Evolutionary conservation across 2,797 vertebrate genomes (phyloP).

Genomic region (Hyperoplus lanceolatus): DNA sequence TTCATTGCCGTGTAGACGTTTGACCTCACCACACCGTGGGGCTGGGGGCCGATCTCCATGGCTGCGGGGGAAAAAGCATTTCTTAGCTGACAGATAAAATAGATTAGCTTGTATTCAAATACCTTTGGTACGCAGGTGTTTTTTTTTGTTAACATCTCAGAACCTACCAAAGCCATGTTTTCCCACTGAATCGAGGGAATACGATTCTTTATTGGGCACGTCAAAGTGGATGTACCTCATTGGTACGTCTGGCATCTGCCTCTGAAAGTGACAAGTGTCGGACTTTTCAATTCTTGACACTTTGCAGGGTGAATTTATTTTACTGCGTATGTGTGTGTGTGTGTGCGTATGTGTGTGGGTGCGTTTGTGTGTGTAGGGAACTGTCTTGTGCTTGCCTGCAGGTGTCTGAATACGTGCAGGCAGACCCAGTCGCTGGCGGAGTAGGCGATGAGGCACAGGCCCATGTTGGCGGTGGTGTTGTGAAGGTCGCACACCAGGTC

Average conservation of each 20-base stretch:
- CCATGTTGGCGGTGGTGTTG: conserved; percentile 90
- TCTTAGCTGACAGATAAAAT: not conserved
- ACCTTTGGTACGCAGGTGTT: not conserved
- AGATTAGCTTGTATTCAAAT: not conserved
- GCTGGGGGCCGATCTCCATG: conserved; percentile 90
- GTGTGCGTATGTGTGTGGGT: too few relatives aligned
- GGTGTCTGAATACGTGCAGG: conserved; percentile 86
- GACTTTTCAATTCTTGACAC: not conserved
- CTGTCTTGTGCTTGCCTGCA: conserved; percentile 75
- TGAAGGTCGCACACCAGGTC: conserved; percentile 84
- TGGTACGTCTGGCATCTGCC: conserved; percentile 76
- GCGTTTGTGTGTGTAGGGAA: not conserved
- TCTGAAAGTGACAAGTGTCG: conserved; percentile 66
- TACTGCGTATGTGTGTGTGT: too few relatives aligned
- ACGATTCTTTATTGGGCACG: conserved; percentile 76
- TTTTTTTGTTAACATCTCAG: not conserved
- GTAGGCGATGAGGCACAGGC: conserved; percentile 83
- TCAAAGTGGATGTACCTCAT: conserved; percentile 83
- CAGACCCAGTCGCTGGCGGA: conserved; percentile 78
- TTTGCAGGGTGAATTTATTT: not conserved
- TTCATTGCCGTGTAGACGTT: conserved; percentile 85
- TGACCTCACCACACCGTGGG: conserved; percentile 87
- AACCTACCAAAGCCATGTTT: conserved; percentile 85
- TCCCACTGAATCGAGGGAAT: conserved; percentile 83
- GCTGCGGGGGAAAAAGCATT: conserved; percentile 65